These are phyloP conservation scores for Teleiodes luculella DNA, from an alignment of 2,888 invertebrate species.

Conservation along the genomic window DNA sequence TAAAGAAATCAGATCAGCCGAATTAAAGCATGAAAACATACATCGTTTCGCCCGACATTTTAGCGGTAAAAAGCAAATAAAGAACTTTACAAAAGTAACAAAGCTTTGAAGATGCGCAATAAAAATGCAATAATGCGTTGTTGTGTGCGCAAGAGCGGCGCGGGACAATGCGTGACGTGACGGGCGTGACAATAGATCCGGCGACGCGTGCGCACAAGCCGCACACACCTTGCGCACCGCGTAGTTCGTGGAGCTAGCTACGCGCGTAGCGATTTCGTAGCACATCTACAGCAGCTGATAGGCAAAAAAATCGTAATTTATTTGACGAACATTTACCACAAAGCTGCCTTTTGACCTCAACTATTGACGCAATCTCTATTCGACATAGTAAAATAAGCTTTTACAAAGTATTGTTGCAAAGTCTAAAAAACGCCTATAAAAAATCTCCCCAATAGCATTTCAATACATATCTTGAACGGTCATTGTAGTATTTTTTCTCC, in stretches of 20 bases:
- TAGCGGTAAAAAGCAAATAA: conserved; percentile 66
- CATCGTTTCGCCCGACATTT: conserved; percentile 58
- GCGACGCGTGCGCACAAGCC: conserved; percentile 66
- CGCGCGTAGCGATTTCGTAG: conserved; percentile 10
- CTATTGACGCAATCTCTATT: conserved; percentile 37
- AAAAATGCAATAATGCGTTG: conserved; percentile 71
- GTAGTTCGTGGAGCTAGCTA: conserved; percentile 22
- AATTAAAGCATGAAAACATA: conserved; percentile 74
- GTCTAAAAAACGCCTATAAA: conserved; percentile 59
- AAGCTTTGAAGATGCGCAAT: conserved; percentile 75
- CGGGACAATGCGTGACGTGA: conserved; percentile 55
- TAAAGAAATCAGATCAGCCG: conserved; percentile 46
- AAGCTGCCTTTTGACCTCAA: conserved; percentile 40
- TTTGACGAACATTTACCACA: background rate
- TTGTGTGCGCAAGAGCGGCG: conserved; percentile 52
- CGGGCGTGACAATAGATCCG: conserved; percentile 62
- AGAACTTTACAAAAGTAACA: conserved; percentile 63
- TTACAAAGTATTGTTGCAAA: conserved; percentile 47
- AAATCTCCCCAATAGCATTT: conserved; percentile 53
- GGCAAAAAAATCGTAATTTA: background rate
- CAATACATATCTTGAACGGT: conserved; percentile 65
- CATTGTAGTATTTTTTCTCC: conserved; percentile 60
- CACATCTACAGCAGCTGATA: background rate
- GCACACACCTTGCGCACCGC: conserved; percentile 52
- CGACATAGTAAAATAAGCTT: conserved; percentile 40